phyloP scores from a whole-genome alignment of 2,113 vertebrate genomes.

The Oplegnathus fasciatus region DNA sequence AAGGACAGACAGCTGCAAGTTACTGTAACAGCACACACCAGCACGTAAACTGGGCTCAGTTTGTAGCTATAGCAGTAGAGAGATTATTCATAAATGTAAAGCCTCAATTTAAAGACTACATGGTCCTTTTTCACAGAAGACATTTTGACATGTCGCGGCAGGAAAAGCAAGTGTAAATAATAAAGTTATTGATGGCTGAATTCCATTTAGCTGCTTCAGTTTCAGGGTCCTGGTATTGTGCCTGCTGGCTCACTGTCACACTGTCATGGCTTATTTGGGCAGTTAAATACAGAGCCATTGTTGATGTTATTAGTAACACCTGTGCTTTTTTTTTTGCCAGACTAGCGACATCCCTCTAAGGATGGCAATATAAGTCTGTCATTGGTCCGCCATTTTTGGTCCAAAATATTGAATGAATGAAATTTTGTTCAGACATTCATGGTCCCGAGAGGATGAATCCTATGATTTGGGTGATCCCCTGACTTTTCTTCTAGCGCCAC shows the following conservation, averaged over 20 bases:
- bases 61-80: background rate
- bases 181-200: background rate
- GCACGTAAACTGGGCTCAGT: background rate
- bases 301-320: background rate
- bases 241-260: background rate
- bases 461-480: background rate
- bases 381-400: background rate
- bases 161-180: background rate
- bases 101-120: background rate
- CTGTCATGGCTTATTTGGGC: background rate
- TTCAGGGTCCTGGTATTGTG: background rate
- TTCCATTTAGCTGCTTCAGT: background rate
- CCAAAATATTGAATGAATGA: background rate
- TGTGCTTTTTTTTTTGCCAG: background rate
- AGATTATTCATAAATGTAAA: background rate
- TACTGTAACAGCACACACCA: conserved; percentile 3
- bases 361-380: background rate
- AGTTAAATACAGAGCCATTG: background rate
- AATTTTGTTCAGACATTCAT: too few species aligned
- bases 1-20: background rate
- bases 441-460: too few species aligned
- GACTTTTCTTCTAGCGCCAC: background rate
- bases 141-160: background rate
- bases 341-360: background rate
- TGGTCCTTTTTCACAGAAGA: background rate